These are phyloP conservation scores for Bubo bubo DNA, from an alignment of 2,113 vertebrate genomes.

Conservation along the genomic window DNA sequence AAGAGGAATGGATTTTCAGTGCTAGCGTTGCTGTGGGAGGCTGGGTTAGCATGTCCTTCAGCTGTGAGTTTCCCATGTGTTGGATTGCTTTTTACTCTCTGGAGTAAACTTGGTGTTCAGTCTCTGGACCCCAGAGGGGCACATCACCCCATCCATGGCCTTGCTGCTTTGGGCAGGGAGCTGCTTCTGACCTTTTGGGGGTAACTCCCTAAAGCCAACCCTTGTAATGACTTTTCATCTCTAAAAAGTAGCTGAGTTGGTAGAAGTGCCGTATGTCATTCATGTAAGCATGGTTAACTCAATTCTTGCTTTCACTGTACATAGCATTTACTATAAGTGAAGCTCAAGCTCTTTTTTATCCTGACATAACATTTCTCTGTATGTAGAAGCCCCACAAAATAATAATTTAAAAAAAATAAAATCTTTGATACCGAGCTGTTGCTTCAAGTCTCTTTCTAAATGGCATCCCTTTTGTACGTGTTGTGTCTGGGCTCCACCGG, in stretches of 20 bases:
- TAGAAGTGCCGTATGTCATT: not conserved
- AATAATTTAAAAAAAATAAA: not conserved
- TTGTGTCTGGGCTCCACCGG: conserved; percentile 49
- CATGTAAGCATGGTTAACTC: not conserved
- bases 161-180: not conserved
- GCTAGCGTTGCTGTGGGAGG: not conserved
- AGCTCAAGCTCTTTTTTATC: not conserved
- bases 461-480: not conserved
- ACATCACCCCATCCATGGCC: rapidly evolving
- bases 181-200: not conserved
- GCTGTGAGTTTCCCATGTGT: rapidly evolving
- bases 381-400: not conserved
- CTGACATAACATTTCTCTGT: not conserved
- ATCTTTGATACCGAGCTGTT: not conserved
- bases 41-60: not conserved
- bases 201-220: not conserved
- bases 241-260: not conserved
- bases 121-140: not conserved
- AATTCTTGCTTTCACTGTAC: not conserved
- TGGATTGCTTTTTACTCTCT: not conserved
- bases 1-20: not conserved
- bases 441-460: not conserved
- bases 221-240: not conserved
- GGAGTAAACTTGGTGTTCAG: not conserved
- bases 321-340: not conserved